Conservation (phyloP, 2,113 vertebrate species). For the Neodontobutis hainanensis region DNA sequence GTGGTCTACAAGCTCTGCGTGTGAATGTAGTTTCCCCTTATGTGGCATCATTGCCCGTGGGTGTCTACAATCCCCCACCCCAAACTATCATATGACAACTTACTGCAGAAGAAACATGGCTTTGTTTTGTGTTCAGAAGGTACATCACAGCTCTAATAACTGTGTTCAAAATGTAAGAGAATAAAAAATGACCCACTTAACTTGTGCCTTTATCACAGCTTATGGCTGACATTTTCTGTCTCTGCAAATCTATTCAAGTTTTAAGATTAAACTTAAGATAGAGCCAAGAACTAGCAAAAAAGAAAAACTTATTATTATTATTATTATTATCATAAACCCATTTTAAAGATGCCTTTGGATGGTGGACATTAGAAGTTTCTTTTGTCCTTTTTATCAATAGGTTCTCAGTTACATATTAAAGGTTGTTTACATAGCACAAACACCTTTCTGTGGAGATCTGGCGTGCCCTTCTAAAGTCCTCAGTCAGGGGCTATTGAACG, state of each 20-base stretch:
- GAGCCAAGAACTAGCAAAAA: too few species aligned
- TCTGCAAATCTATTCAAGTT: too few species aligned
- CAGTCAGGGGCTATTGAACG: constrained; percentile 46
- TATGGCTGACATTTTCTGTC: neutral
- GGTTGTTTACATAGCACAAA: constrained; percentile 49
- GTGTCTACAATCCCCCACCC: constrained; percentile 37
- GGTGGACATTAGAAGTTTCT: neutral
- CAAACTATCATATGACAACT: constrained; percentile 60
- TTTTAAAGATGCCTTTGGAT: constrained; percentile 4
- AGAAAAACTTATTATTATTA: neutral
- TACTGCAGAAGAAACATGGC: constrained; percentile 52
- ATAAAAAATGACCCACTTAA: constrained; percentile 1
- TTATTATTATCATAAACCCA: neutral
- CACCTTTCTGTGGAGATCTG: constrained; percentile 15
- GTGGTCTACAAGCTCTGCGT: constrained; percentile 28
- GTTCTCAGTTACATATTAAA: constrained; percentile 19
- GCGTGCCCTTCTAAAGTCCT: constrained; percentile 46
- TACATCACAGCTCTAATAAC: constrained; percentile 43
- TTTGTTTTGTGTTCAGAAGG: constrained; percentile 49
- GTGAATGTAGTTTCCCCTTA: constrained; percentile 53
- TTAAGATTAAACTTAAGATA: too few species aligned
- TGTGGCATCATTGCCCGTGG: constrained; percentile 51
- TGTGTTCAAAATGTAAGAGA: constrained; percentile 34
- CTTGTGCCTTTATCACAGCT: neutral
- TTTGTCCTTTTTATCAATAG: neutral